These are phyloP conservation scores for Taenaris catops DNA, from an alignment of 2,888 invertebrate genomes.

Conservation along the genomic window DNA sequence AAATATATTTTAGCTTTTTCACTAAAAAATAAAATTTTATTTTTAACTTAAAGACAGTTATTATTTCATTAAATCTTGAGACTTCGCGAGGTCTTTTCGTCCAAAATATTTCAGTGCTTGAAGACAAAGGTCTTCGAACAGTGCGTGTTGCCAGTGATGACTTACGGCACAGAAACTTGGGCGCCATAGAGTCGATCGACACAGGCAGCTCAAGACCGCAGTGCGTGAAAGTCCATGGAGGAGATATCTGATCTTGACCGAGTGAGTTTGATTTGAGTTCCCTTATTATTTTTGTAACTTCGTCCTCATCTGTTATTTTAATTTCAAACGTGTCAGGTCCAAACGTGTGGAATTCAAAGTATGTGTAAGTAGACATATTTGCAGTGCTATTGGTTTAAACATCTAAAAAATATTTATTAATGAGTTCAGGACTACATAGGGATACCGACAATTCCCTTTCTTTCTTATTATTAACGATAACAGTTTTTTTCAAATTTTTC, in stretches of 20 bases:
- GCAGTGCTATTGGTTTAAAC: background rate
- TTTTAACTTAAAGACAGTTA: too few species aligned
- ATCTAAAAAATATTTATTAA: background rate
- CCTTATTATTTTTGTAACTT: slow-evolving; percentile 1
- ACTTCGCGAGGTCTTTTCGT: too few species aligned
- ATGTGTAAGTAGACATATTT: background rate
- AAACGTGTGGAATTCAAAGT: background rate
- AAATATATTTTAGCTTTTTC: too few species aligned
- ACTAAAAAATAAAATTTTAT: too few species aligned
- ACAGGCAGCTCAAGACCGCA: too few species aligned
- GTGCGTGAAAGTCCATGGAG: too few species aligned
- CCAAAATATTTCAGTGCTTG: too few species aligned
- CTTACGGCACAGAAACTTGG: too few species aligned
- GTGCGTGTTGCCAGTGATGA: too few species aligned
- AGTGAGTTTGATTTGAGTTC: slow-evolving; percentile 8
- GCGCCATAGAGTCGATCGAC: too few species aligned
- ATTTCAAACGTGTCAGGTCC: background rate
- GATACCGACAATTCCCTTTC: background rate
- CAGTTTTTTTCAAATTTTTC: background rate
- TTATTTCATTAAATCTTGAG: too few species aligned
- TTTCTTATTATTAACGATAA: background rate
- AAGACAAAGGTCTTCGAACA: too few species aligned
- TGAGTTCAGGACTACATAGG: background rate
- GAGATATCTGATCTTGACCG: slow-evolving; percentile 6
- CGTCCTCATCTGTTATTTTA: slow-evolving; percentile 1